These are phyloP conservation scores for Laothoe populi DNA, from an alignment of 2,888 invertebrate species.

Conservation along the genomic window DNA sequence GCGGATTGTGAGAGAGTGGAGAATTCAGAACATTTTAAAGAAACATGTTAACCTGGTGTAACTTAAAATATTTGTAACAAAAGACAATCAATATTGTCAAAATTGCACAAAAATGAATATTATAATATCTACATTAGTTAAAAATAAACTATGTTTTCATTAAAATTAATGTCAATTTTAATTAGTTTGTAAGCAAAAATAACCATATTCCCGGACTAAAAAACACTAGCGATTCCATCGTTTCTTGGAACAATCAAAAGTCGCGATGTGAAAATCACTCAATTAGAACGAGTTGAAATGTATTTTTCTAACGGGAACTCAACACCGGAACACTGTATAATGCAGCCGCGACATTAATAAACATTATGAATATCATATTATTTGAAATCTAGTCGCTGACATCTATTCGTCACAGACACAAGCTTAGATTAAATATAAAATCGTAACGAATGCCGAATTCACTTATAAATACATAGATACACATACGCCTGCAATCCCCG, in stretches of 20 bases:
- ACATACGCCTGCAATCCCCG: too few species aligned
- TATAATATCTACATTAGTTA: too few species aligned
- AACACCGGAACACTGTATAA: constrained; percentile 12
- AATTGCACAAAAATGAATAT: too few species aligned
- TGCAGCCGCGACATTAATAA: constrained; percentile 16
- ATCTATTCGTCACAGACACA: constrained; percentile 2
- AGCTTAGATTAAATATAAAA: constrained; percentile 2
- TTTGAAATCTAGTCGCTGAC: constrained; percentile 14
- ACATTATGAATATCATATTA: constrained; percentile 19
- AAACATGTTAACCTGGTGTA: too few species aligned
- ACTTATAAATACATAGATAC: too few species aligned
- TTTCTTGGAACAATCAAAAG: background rate
- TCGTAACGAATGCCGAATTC: background rate
- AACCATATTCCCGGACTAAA: background rate
- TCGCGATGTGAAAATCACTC: constrained; percentile 9
- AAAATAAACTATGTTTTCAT: too few species aligned
- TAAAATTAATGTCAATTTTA: background rate
- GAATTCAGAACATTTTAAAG: too few species aligned
- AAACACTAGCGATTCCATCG: background rate
- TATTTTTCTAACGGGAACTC: constrained; percentile 17
- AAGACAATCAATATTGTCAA: too few species aligned
- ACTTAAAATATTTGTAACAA: too few species aligned
- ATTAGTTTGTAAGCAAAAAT: background rate
- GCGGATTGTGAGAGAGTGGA: too few species aligned
- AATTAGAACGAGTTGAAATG: constrained; percentile 21